A percentile compares a stretch with the other conserved stretches of the same genome.
Conservation (phyloP, 2,113 vertebrate species). For the Lates calcarifer region DNA sequence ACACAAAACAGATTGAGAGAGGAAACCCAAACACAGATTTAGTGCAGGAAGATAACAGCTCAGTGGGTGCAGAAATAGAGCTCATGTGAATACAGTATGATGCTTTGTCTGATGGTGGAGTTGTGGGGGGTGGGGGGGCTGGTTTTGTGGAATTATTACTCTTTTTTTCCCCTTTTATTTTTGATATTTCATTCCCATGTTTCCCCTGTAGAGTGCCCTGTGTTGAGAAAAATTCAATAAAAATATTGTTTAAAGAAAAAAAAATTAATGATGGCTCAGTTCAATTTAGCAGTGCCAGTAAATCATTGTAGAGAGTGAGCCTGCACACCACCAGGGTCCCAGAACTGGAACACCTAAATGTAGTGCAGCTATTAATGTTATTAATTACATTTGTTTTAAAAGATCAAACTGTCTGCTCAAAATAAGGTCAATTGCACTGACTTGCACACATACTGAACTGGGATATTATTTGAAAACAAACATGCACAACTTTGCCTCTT, state of each 20-base stretch:
- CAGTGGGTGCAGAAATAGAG: constrained; percentile 26
- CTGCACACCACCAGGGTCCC: neutral
- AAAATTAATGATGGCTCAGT: neutral
- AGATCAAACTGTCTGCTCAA: neutral
- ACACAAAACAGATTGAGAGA: too few relatives aligned
- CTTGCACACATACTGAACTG: neutral
- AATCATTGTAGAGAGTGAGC: constrained; percentile 23
- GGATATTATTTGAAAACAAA: neutral
- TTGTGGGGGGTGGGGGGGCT: too few relatives aligned
- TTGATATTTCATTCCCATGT: too few relatives aligned
- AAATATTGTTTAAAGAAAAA: too few relatives aligned
- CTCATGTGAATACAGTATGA: constrained; percentile 19
- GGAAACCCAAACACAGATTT: too few relatives aligned
- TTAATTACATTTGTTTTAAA: constrained; percentile 1
- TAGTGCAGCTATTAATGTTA: constrained; percentile 1
- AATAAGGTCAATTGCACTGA: neutral
- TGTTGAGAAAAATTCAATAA: too few relatives aligned
- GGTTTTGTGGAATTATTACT: too few relatives aligned
- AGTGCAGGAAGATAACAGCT: constrained; percentile 41
- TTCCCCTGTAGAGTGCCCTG: too few relatives aligned
- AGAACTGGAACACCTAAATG: neutral
- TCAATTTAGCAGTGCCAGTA: neutral
- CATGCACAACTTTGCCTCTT: neutral
- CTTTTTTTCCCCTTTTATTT: too few relatives aligned
- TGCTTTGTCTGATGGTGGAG: neutral